Percentiles rank a stretch among this genome's conserved stretches.
Conservation (phyloP, 2,888 invertebrate species). For the Leptinotarsa rubiginosa region DNA sequence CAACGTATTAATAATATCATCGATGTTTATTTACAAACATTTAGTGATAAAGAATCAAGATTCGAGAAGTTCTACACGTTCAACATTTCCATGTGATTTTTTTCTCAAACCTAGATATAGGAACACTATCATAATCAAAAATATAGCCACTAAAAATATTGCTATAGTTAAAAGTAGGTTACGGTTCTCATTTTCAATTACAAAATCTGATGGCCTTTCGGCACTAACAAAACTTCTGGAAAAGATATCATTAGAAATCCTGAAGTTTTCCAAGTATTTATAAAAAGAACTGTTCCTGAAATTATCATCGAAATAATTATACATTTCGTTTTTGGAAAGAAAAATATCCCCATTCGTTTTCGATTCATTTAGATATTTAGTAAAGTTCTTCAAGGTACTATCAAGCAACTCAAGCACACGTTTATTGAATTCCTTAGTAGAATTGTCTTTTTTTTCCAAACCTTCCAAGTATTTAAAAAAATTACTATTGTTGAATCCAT, state of each 20-base stretch:
- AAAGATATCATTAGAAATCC: background rate
- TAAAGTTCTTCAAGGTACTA: slow-evolving; percentile 23
- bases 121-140: background rate
- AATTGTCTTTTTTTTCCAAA: slow-evolving; percentile 23
- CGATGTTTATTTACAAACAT: too few species aligned
- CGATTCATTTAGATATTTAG: slow-evolving; percentile 26
- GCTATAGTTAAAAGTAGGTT: background rate
- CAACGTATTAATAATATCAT: too few species aligned
- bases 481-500: slow-evolving; percentile 32
- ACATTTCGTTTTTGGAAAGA: slow-evolving; percentile 29
- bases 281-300: slow-evolving; percentile 29
- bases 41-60: background rate
- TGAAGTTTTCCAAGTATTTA: slow-evolving; percentile 23
- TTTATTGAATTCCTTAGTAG: slow-evolving; percentile 22
- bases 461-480: slow-evolving; percentile 32
- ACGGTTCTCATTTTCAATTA: background rate
- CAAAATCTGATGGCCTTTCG: background rate
- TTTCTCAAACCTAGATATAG: background rate
- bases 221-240: background rate
- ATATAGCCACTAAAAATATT: background rate
- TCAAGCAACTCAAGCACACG: slow-evolving; percentile 26
- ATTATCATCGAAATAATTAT: slow-evolving; percentile 29
- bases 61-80: slow-evolving; percentile 4
- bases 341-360: background rate
- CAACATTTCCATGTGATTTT: background rate